A percentile compares a stretch with the other conserved stretches of the same genome.
These are phyloP conservation scores for Eulemur albifrons DNA, from an alignment of 2,797 vertebrate species.

Conservation along the genomic window DNA sequence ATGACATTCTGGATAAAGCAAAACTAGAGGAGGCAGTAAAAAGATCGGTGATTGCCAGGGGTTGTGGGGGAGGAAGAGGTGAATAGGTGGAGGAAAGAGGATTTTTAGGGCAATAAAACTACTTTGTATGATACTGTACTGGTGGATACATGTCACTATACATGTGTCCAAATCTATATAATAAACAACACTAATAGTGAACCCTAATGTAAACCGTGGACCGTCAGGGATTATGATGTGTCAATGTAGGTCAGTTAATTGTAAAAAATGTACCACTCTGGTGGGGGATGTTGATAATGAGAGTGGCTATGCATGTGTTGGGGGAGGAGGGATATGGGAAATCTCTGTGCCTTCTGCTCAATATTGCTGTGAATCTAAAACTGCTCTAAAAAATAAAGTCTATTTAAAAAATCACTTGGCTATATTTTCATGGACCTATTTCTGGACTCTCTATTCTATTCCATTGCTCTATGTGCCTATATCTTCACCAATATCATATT, in stretches of 20 bases:
- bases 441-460: not conserved
- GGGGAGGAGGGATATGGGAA: not conserved
- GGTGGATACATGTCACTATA: not conserved
- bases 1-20: not conserved
- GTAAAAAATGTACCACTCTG: not conserved
- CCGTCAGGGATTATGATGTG: not conserved
- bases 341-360: not conserved
- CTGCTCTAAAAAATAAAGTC: not conserved
- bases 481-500: not conserved
- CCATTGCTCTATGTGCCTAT: not conserved
- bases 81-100: not conserved
- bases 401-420: not conserved
- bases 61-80: not conserved
- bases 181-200: not conserved
- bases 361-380: not conserved
- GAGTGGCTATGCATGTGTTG: not conserved
- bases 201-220: not conserved
- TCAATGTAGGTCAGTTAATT: not conserved
- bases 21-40: not conserved
- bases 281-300: not conserved
- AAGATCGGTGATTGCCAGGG: not conserved
- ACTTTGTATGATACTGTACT: not conserved
- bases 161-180: not conserved
- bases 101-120: not conserved
- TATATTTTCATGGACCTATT: not conserved